Base-by-base conservation (phyloP, 2,113 vertebrate genomes). In the Ia io region DNA sequence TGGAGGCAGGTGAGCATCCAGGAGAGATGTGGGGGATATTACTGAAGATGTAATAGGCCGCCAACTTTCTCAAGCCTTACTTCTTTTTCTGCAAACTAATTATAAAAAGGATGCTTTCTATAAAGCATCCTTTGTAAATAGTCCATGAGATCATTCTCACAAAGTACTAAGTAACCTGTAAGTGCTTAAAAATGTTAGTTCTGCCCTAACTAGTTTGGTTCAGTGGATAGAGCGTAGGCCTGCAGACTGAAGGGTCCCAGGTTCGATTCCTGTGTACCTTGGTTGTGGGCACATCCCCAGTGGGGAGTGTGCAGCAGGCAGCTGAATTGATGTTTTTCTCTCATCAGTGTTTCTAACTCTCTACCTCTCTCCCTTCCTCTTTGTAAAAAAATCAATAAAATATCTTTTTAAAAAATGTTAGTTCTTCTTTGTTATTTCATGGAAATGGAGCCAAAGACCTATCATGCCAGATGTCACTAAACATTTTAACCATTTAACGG, bases 131-230 rank as follows among this genome's bases (percentile, higher is more conserved):
- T 32, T 9, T 71, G 35, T 44, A 65, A 77, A 53, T 71, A 84
- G 40, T 88, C 13, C 37, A 44, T 1, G 12, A 73, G 32, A 71
- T 53, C 76, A 84, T 84, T 90, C 42, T 85, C 40, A 65, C n/a
- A 53, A 78, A 92, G 17, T 18, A 49, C 23, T 32, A 61, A 5
- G 25, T 9, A 71, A 1, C 9, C 23, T 78, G 16, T 61, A 78
- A 88, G 30, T 90, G 40, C 32, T 92, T 74, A 94, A 71, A 79
- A 88, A 74, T 85, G 37, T 49, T 69, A 8, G 13, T 37, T 44
- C 1, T 40, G 49, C 49, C 49, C 49, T 49, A 49, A 3, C 14
- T 1, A 0, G 49, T 49, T 16, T 49, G 2, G 13, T 3, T 49
- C 49, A 49, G 49, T 49, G 49, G 49, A 49, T 49, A 49, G 49